Conservation (phyloP, 2,113 vertebrate species). For the Calidris pugnax region DNA sequence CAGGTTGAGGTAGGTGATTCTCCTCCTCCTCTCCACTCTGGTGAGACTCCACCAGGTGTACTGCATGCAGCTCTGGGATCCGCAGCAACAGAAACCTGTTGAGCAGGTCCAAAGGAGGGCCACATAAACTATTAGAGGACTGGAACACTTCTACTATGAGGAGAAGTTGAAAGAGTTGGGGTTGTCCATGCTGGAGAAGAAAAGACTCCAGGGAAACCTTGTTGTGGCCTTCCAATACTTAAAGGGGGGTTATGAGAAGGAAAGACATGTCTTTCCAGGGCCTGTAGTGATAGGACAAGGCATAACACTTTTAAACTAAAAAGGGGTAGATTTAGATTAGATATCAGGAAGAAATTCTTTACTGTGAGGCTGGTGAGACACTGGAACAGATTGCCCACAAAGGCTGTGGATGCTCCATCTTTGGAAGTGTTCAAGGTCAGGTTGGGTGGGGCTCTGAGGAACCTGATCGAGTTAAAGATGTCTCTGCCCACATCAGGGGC, state of each 20-base stretch:
- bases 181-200: not conserved
- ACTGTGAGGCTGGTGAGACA: fast-evolving
- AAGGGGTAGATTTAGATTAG: not conserved
- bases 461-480: not conserved
- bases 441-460: not conserved
- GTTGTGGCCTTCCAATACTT: not conserved
- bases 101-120: not conserved
- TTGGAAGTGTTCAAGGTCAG: not conserved
- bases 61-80: not conserved
- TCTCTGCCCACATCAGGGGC: not conserved
- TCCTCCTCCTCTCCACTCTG: not conserved
- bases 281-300: not conserved
- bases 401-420: not conserved
- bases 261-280: not conserved
- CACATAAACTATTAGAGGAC: not conserved
- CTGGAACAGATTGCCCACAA: not conserved
- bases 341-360: not conserved
- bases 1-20: not conserved
- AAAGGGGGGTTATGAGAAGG: not conserved
- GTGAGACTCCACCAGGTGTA: not conserved
- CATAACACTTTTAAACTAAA: not conserved
- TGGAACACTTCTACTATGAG: not conserved
- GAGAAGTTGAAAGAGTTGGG: not conserved
- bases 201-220: not conserved
- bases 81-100: not conserved